Base-by-base conservation (phyloP, 2,113 vertebrate species). In the Malurus alboscapulatus region DNA sequence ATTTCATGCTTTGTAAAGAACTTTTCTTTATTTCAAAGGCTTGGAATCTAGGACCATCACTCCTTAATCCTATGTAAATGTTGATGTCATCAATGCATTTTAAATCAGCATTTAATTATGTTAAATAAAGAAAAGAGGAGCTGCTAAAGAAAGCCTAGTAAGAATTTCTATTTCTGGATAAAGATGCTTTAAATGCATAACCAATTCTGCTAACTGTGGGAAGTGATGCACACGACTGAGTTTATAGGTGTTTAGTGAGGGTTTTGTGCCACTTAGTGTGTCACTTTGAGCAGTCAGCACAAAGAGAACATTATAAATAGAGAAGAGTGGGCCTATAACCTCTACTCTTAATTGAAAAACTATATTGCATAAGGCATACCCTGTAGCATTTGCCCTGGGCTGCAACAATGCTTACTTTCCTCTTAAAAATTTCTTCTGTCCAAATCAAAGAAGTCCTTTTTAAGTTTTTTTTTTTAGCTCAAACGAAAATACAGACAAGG, bases 91-190 rank as follows among this genome's bases (percentile, higher is more conserved):
- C 80, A 92, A 21, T 76, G 50, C 63, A 87, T 91, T 91, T 92
- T 69, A 78, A 89, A 91, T 88, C 66, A 45, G 69, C n/a, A 87
- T 89, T 84, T 87, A 92, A 93, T 85, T 76, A 84, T 69, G 82
- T 87, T 83, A 91, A 93, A 94, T 69, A 93, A 92, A 47, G 67
- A 80, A 87, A 91, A 53, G 58, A 89, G 67, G 83, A 90, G 84
- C 51, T 87, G 78, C 42, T 92, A 72, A 92, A 87, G 44, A 85
- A 92, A 82, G 51, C 47, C 54, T 72, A 80, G 38, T 63, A 91
- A 92, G 59, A 85, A 67, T 63, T 91, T 77, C 75, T 87, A 42
- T 92, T 95, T 91, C 51, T 73, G 86, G 71, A 69, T 63, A 88
- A 85, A 85, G 48, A 47, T 77, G 59, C 27, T 93, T 89, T 77